Conservation (phyloP, 2,113 vertebrate species). For the Melanocharis versteri region DNA sequence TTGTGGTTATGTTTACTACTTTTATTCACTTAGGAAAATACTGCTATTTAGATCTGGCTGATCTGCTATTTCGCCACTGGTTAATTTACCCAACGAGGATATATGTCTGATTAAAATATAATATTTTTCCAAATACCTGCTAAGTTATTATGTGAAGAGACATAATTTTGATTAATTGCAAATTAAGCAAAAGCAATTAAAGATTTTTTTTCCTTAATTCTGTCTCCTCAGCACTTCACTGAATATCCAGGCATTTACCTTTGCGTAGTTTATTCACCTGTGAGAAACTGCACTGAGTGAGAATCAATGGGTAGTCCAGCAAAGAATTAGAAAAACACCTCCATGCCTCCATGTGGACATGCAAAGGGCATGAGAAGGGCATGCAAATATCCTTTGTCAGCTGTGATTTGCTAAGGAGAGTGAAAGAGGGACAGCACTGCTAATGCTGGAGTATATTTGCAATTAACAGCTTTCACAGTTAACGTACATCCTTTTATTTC, state of each 20-base stretch:
- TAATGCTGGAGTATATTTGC: not conserved
- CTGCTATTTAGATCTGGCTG: not conserved
- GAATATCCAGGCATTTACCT: not conserved
- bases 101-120: not conserved
- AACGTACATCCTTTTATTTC: not conserved
- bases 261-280: not conserved
- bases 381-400: not conserved
- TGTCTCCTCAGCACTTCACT: not conserved
- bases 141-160: not conserved
- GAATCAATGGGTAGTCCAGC: not conserved
- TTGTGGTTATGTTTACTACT: not conserved
- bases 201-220: not conserved
- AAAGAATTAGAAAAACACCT: not conserved
- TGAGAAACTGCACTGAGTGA: not conserved
- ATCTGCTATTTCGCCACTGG: not conserved
- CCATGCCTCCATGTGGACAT: not conserved
- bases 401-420: not conserved
- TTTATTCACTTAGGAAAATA: not conserved
- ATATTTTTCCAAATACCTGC: not conserved
- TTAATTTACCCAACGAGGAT: not conserved
- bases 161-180: not conserved
- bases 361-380: not conserved
- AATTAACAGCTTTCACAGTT: slow-evolving; percentile 42
- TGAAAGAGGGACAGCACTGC: not conserved
- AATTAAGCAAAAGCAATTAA: not conserved